Evolutionary conservation across 2,888 invertebrate species (phyloP).

Genomic region (Thecocarcelia acutangulata): DNA sequence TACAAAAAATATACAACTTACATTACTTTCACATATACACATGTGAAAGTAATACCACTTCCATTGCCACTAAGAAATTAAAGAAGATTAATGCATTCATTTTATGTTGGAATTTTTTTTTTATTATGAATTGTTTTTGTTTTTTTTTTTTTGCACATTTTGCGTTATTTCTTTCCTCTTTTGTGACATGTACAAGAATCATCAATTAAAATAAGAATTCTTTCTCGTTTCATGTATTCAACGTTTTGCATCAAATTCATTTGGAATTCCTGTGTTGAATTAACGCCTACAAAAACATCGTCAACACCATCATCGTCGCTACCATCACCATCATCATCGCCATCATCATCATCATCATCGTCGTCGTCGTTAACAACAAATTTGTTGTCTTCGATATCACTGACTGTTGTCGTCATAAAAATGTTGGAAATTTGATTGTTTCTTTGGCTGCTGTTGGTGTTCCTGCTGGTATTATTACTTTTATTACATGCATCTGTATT

Average conservation of each 20-base stretch:
- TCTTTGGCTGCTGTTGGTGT: slow-evolving; percentile 46
- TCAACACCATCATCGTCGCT: background rate
- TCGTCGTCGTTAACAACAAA: background rate
- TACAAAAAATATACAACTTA: background rate
- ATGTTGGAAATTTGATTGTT: slow-evolving; percentile 57
- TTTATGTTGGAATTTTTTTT: slow-evolving; percentile 56
- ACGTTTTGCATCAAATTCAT: slow-evolving; percentile 60
- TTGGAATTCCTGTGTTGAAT: slow-evolving; percentile 64
- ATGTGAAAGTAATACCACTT: background rate
- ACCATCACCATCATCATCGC: background rate
- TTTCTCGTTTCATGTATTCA: slow-evolving; percentile 65
- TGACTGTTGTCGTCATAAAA: slow-evolving; percentile 46
- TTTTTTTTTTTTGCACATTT: slow-evolving; percentile 12
- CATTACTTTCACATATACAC: background rate
- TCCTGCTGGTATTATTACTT: slow-evolving; percentile 38
- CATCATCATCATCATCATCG: background rate
- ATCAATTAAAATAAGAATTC: slow-evolving; percentile 67
- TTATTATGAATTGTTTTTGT: slow-evolving; percentile 49
- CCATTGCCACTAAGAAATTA: slow-evolving; percentile 2
- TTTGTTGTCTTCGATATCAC: slow-evolving; percentile 12
- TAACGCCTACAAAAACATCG: slow-evolving; percentile 58
- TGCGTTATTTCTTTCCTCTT: slow-evolving; percentile 19
- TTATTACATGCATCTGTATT: slow-evolving; percentile 57
- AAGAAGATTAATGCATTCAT: slow-evolving; percentile 61
- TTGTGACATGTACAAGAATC: slow-evolving; percentile 60